phyloP scores from a whole-genome alignment of 2,113 vertebrate species.

The Carassius auratus region DNA sequence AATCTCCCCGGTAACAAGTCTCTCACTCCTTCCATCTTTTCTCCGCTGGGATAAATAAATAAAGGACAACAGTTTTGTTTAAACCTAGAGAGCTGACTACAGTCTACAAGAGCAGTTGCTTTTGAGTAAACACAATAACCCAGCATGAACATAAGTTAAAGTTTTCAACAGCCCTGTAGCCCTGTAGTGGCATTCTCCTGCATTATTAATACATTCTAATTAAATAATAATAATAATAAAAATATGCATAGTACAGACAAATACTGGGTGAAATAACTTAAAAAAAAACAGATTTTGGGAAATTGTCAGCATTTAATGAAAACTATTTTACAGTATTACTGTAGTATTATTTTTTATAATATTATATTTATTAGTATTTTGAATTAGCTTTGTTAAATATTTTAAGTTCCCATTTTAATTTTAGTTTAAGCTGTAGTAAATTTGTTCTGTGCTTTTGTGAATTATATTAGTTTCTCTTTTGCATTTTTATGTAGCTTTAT shows the following conservation, averaged over 20 bases:
- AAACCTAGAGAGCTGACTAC: background rate
- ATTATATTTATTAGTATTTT: no score
- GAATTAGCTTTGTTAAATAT: no score
- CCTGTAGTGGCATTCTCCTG: no score
- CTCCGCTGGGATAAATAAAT: background rate
- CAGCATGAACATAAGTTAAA: background rate
- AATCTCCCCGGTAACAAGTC: constrained; percentile 20
- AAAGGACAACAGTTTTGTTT: background rate
- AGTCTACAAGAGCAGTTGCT: background rate
- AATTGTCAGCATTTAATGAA: no score
- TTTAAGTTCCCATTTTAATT: no score
- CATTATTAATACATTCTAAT: background rate
- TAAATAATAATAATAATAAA: background rate
- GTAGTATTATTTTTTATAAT: no score
- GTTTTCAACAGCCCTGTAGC: background rate
- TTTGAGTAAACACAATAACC: background rate
- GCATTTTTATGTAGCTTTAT: no score
- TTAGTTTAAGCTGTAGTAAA: no score
- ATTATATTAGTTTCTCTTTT: no score
- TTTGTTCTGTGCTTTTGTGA: no score
- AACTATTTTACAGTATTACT: no score
- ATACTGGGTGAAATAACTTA: background rate
- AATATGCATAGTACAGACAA: background rate
- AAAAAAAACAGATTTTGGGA: no score
- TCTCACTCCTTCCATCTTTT: background rate